Evolutionary conservation across 2,888 invertebrate genomes (phyloP), one percentile per base, ranked within the genome.

Genomic region (Pristionchus mayeri): DNA sequence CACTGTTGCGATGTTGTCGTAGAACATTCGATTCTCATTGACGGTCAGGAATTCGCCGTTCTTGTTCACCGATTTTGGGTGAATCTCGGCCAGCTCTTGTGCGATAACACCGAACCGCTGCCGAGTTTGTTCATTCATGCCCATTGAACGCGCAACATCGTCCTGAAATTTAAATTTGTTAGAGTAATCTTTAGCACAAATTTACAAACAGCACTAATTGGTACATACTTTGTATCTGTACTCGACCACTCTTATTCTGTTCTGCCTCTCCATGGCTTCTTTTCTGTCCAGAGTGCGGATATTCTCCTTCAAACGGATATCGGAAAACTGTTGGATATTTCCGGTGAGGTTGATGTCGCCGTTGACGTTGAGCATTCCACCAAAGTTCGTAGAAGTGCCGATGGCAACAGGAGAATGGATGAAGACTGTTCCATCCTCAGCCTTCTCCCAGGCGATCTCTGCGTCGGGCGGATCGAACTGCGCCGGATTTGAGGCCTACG

Each of bases 1-100:
- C 0, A 98, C 98, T 0, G 98, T 98, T 0, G 98, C 98, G 18
- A 98, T 96, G 93, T 97, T 98, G 93, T 99, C 98, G 97, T 98
- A 98, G 93, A 97, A 97, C 91, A 99, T 97, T 37, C 98, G 95
- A 92, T 98, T 98, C 95, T 98, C 98, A 93, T 99, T 98, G 21
- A 98, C 98, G 67, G 98, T 96, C 82, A 98, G 94, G 93, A 98
- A 97, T 93, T 97, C 97, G 0, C 98, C 98, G 0, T 97, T 96
- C 85, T 93, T 93, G 91, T 96, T 95, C 0, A 99, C 98, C 0
- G 98, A 98, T 92, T 98, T 98, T 0, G 98, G 98, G 84, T 98
- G 93, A 24, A 98, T 95, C 89, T 95, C 95, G 30, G 95, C 95
- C 21, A 89, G 86, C 67, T 89, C 89, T 93, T 98, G 98, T 0